Evolutionary conservation across 1,140 invertebrate genomes (phyloP), one percentile per base, ranked within the genome.

Genomic region (Zaprionus lachaisei): DNA sequence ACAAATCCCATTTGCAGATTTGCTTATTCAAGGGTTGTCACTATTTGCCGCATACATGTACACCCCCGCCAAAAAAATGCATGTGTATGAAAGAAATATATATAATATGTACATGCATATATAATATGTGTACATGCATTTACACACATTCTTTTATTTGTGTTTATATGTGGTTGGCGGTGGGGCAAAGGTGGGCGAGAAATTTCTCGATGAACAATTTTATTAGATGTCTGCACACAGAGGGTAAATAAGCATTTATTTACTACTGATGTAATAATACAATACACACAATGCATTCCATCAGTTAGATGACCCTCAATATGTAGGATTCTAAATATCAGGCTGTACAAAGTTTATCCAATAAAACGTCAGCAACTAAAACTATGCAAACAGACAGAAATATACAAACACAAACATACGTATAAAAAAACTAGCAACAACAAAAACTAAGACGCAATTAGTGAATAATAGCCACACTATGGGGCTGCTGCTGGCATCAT

Each of bases 391-490:
- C 63, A 60, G 34, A 75, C 57, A 17, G 37, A 17, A 5, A 47
- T n/a, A 44, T 15, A 44, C 55, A 26, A 38, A 58, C 51, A 65
- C 24, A 41, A 70, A 26, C 37, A 28, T 62, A 57, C 24, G 4
- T 26, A 26, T 5, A 26, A 57, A 5, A 69, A 63, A 71, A 56
- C 47, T 57, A 37, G 47, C 54, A 20, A 31, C 66, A 72, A 72
- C 17, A 72, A 85, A 79, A 78, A 85, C 41, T 85, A 86, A 86
- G 79, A 85, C 82, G 82, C 82, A 85, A 85, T 85, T 85, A 81
- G 79, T 76, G 75, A 66, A 72, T 70, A 81, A 47, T 56, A 41
- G 20, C 31, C 47, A 22, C 56, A 38, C 9, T 41, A 67, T 12
- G 31, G 15, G 38, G 38, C 31, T 34, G 31, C 31, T 34, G 41